Evolutionary conservation across 2,113 vertebrate species (phyloP), one percentile per base, ranked within the genome.

Genomic region (Labeo rohita): DNA sequence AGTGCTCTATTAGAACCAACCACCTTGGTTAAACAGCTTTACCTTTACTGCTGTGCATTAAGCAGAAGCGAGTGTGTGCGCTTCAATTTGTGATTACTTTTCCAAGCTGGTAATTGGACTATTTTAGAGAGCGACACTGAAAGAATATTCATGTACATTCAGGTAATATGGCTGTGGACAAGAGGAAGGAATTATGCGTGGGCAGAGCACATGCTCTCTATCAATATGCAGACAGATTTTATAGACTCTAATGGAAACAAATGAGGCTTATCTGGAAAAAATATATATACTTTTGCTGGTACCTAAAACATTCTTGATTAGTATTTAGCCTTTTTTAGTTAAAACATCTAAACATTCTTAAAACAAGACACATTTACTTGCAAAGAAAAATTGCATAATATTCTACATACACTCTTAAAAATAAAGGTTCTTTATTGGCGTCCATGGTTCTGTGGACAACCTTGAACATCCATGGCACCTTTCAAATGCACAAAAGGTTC

Each of bases 121-220:
- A 88, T 92, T 93, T 93, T 92, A 92, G 91, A 83, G 91, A 92
- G 92, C 91, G 87, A 89, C 91, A 93, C 85, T 87, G 90, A 89
- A 94, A 93, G 91, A 91, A 92, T 89, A 91, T 91, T 93, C 92
- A 94, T 94, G 94, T 93, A 92, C 92, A 94, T 94, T 90, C 92
- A 94, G 91, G 92, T 92, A 94, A 93, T 93, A 90, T 90, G 92
- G 87, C 92, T 92, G 92, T 91, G 87, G 93, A 92, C 91, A 93
- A 93, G 92, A 92, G 92, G 92, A 91, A 92, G 89, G 90, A 93
- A 92, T 91, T 68, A 87, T 91, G 92, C 89, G 94, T 95, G 91
- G 92, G 93, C 89, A 92, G 92, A 76, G 61, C 76, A 93, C 59
- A 74, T 12, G 34, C 36, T 68, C 63, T 82, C 65, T 82, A 45